Conservation (phyloP, 2,888 invertebrate species). For the Limenitis camilla region DNA sequence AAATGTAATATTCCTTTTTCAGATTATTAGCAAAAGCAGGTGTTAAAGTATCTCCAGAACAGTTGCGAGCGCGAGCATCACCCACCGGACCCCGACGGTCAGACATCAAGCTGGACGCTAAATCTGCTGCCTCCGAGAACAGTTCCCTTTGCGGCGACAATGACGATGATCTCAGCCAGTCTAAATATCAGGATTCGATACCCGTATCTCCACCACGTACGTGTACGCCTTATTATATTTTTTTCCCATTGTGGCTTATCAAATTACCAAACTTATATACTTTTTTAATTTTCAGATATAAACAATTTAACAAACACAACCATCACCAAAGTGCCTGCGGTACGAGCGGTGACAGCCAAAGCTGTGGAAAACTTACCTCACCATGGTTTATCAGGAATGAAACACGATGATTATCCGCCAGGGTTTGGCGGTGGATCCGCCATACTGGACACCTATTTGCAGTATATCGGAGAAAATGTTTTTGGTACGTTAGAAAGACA, state of each 20-base stretch:
- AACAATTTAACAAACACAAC: conserved; percentile 77
- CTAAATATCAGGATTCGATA: conserved; percentile 68
- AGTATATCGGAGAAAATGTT: conserved; percentile 89
- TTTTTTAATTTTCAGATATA: conserved; percentile 43
- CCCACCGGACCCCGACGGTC: conserved; percentile 87
- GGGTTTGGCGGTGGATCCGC: conserved; percentile 83
- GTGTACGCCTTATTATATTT: conserved; percentile 27
- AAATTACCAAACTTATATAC: background rate
- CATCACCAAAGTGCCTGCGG: conserved; percentile 77
- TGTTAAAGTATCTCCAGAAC: conserved; percentile 89
- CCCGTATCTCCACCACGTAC: conserved; percentile 78
- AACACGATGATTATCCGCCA: conserved; percentile 80
- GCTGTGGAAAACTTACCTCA: conserved; percentile 77
- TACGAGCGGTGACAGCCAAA: conserved; percentile 79
- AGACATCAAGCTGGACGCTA: conserved; percentile 85
- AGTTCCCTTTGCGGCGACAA: conserved; percentile 85
- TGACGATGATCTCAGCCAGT: conserved; percentile 87
- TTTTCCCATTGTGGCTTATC: background rate
- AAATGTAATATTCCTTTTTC: background rate
- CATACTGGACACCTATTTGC: conserved; percentile 89
- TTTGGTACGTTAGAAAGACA: conserved; percentile 54
- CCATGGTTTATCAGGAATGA: conserved; percentile 76
- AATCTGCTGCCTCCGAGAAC: conserved; percentile 82
- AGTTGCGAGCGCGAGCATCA: conserved; percentile 87
- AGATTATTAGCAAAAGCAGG: conserved; percentile 90